Evolutionary conservation across 2,113 vertebrate species (phyloP), one percentile per base, ranked within the genome.

Genomic region (Ammodytes dubius): DNA sequence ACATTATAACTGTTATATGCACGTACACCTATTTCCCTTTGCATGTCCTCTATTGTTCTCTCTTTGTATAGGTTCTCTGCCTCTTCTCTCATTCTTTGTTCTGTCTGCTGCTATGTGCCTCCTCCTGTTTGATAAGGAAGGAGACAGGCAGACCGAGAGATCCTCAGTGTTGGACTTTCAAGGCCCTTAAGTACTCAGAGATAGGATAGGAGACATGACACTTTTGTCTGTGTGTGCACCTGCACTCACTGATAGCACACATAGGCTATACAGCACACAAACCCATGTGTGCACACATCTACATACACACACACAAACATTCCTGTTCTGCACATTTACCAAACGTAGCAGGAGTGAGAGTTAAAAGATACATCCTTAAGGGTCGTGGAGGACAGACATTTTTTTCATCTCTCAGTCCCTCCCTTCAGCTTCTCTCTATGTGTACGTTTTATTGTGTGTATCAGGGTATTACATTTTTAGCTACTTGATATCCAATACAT

Each of bases 161-260:
- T 37, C 68, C 39, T 60, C 50, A 65, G 45, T 37, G 50, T 27
- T 1, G 2, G 58, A 70, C 70, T 77, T 72, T 81, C 67, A 72
- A 87, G 74, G 71, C 79, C 81, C 81, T 80, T 57, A 77, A 77
- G 75, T 81, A 71, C 87, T 70, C 58, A 35, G 50, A 74, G 82
- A 86, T 76, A 79, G 70, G 82, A 86, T 76, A 79, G 70, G 57
- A 83, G 72, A 76, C 80, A 19, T 73, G 80, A 42, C 59, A 47
- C 46, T 71, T 67, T 74, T 15, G 14, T n/a, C 53, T 61, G 43
- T 9, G 4, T 56, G 14, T 27, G 27, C 66, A 82, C 82, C 35
- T 60, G 45, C 74, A 42, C 14, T 64, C 15, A 5, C 75, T 50
- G 67, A 83, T 80, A 67, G 70, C 14, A 50, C 43, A 7, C 45